A percentile compares a stretch with the other conserved stretches of the same genome.
Conservation (phyloP, 2,888 invertebrate species). For the Neoaliturus tenellus region DNA sequence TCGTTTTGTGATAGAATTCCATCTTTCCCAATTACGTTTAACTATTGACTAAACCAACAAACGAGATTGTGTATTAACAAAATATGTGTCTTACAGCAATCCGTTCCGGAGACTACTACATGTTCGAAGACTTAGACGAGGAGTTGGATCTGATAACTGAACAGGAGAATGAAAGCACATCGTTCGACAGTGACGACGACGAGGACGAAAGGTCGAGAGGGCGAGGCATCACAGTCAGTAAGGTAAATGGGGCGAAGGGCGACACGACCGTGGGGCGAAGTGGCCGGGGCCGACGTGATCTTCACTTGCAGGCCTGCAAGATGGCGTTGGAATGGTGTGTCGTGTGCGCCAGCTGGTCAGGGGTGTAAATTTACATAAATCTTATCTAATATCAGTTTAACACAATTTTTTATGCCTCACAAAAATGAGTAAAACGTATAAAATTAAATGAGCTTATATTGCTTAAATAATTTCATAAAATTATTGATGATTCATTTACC, state of each 20-base stretch:
- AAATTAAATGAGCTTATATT: too few relatives aligned
- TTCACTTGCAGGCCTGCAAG: too few relatives aligned
- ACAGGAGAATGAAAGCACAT: constrained; percentile 70
- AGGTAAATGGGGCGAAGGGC: constrained; percentile 62
- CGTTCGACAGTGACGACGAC: constrained; percentile 75
- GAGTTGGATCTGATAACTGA: constrained; percentile 80
- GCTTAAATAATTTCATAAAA: too few relatives aligned
- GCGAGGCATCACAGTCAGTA: constrained; percentile 71
- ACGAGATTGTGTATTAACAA: too few relatives aligned
- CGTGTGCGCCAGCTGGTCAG: too few relatives aligned
- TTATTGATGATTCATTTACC: too few relatives aligned
- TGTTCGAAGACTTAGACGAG: constrained; percentile 98
- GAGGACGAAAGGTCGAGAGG: constrained; percentile 73
- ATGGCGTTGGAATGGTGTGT: too few relatives aligned
- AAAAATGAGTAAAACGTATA: too few relatives aligned
- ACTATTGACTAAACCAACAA: neutral
- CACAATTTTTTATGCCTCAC: too few relatives aligned
- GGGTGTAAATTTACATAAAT: too few relatives aligned
- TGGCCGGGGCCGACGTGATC: neutral
- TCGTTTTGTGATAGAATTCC: neutral
- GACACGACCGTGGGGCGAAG: neutral
- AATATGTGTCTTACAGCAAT: constrained; percentile 87
- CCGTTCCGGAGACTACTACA: constrained; percentile 98
- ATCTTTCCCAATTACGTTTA: neutral
- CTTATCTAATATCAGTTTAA: too few relatives aligned